Base-by-base conservation (phyloP, 2,113 vertebrate species). In the Muntiacus reevesi region DNA sequence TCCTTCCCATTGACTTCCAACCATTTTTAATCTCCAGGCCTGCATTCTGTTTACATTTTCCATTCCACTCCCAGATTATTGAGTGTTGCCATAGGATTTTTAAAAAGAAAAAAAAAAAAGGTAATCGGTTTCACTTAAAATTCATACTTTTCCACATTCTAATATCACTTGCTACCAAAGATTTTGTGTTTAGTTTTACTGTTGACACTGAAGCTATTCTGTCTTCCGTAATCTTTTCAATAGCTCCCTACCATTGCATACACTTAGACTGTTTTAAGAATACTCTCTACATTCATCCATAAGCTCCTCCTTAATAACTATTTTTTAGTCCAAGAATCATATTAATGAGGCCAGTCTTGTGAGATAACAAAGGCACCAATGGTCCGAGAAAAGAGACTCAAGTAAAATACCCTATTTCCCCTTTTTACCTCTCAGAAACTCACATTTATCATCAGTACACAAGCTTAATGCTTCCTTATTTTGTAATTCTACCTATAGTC, bases 41-140 rank as follows among this genome's bases (percentile, higher is more conserved):
- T n/a, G 27, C n/a, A 86, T 64, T 94, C 64, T 89, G 36, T 91
- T 97, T 79, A 40, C 82, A 91, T 74, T 97, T 82, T 91, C 60
- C 7, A 86, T 5, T 83, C 16, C 3, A 43, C 3, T 89, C 14
- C 19, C 50, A 83, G 36, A 7, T 40, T 95, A 13, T 27, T 83
- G 23, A 94, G 10, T 92, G 21, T 89, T 84, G 30, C n/a, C 57
- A 21, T 30, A 55, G 27, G 78, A 7, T 36, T 57, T 67, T 50
- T 67, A 57, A 47, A 52, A 47, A 89, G n/a, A 27, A 45, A 59
- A 28, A 74, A 52, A 81, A 86, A 79, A 50, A 19, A 12, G 0
- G 6, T 36, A 43, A 94, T 79, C 1, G 5, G 11, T 88, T 90
- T 54, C 14, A 52, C 2, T 33, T 78, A 59, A 82, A 89, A 89